These are phyloP conservation scores for Limanda limanda DNA, from an alignment of 2,113 vertebrate genomes.

Conservation along the genomic window DNA sequence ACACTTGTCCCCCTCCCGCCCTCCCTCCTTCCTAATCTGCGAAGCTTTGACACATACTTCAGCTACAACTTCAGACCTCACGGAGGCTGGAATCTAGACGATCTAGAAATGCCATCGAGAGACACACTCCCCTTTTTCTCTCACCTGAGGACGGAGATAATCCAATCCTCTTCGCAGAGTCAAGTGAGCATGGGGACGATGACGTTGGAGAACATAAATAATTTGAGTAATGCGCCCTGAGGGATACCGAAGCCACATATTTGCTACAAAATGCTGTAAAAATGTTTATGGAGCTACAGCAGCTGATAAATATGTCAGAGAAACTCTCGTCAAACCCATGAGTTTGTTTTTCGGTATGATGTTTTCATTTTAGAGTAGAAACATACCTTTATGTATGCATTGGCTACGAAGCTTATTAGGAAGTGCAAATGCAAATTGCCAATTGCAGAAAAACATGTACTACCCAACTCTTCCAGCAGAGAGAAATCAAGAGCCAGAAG, in stretches of 20 bases:
- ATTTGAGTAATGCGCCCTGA: neutral
- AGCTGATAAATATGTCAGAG: neutral
- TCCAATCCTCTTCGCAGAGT: slow-evolving; percentile 32
- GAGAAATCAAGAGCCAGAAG: slow-evolving; percentile 50
- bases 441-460: slow-evolving; percentile 5
- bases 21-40: neutral
- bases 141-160: slow-evolving; percentile 30
- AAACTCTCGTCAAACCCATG: neutral
- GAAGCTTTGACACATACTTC: slow-evolving; percentile 36
- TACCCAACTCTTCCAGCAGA: slow-evolving; percentile 46
- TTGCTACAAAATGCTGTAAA: neutral
- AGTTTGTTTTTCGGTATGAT: too few relatives aligned
- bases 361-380: neutral
- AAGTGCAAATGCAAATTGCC: neutral
- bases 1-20: neutral
- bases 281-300: neutral
- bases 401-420: too few relatives aligned
- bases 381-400: neutral
- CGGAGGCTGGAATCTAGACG: slow-evolving; percentile 63
- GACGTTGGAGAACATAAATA: slow-evolving; percentile 1
- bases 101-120: slow-evolving; percentile 60
- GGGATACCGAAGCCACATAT: neutral
- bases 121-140: slow-evolving; percentile 30
- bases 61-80: slow-evolving; percentile 34
- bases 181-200: slow-evolving; percentile 24